Evolutionary conservation across 2,113 vertebrate species (phyloP).

Genomic region (Bothrops jararaca): DNA sequence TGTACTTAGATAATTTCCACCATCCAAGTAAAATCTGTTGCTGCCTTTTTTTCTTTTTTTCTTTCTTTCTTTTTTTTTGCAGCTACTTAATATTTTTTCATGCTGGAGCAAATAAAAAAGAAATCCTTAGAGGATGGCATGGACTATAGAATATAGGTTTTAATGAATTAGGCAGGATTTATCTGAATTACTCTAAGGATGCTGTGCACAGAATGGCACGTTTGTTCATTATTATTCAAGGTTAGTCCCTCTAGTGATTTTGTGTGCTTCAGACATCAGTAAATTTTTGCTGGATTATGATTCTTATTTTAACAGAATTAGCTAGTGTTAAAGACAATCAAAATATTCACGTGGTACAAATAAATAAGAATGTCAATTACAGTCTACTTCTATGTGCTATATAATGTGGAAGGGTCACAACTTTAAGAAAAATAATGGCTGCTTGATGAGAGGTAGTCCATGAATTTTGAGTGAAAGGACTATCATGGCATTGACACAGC

Average conservation of each 20-base stretch:
- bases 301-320: constrained; percentile 47
- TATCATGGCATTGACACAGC: neutral
- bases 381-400: constrained; percentile 11
- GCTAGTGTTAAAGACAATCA: constrained; percentile 31
- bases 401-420: constrained; percentile 36
- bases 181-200: constrained; percentile 49
- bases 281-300: constrained; percentile 49
- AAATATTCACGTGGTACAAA: constrained; percentile 32
- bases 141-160: constrained; percentile 47
- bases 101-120: constrained; percentile 43
- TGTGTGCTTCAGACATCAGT: constrained; percentile 24
- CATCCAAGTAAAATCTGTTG: constrained; percentile 41
- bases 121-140: constrained; percentile 40
- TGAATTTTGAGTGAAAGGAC: neutral
- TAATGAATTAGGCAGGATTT: constrained; percentile 56
- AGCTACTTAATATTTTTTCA: constrained; percentile 24
- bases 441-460: neutral
- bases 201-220: constrained; percentile 28
- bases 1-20: constrained; percentile 38
- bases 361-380: constrained; percentile 25
- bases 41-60: neutral
- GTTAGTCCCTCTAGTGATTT: constrained; percentile 37
- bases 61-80: neutral
- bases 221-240: constrained; percentile 55
- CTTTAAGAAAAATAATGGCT: constrained; percentile 11